Percentiles rank a stretch among this genome's conserved stretches.
phyloP scores from a whole-genome alignment of 2,113 vertebrate species.

The Sitta europaea region DNA sequence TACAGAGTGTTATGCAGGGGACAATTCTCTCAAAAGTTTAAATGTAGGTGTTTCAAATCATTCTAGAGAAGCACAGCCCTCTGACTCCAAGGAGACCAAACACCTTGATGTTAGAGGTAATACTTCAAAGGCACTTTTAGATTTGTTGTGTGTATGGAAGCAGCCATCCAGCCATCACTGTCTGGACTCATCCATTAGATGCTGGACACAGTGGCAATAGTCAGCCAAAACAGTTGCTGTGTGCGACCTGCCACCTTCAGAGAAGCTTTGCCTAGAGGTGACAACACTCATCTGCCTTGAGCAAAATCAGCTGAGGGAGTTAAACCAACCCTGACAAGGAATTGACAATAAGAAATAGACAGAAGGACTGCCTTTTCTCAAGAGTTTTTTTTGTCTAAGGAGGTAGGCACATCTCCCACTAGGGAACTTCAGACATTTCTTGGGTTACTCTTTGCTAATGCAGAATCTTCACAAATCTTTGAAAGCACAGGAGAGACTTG shows the following conservation, averaged over 20 bases:
- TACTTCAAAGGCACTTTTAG: neutral
- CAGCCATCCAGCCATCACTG: neutral
- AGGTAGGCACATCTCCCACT: neutral
- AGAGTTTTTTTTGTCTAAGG: neutral
- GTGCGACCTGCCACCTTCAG: neutral
- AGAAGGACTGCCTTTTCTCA: neutral
- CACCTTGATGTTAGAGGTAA: neutral
- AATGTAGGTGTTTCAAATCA: neutral
- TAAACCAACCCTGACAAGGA: neutral
- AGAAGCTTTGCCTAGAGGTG: neutral
- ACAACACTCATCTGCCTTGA: neutral
- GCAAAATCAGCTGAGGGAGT: neutral
- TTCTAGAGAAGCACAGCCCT: neutral
- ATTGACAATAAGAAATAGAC: neutral
- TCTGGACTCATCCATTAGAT: neutral
- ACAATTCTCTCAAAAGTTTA: neutral
- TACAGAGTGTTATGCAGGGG: accelerated
- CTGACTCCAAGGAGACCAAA: neutral
- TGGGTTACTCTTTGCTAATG: neutral
- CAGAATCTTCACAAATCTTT: neutral
- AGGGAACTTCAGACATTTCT: neutral
- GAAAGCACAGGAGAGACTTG: neutral
- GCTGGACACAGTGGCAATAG: neutral
- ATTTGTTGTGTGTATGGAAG: neutral
- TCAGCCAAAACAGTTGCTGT: accelerated